A percentile compares a stretch with the other conserved stretches of the same genome.
Conservation (phyloP, 1,140 invertebrate genomes). For the Druon quercuslanigerum region DNA sequence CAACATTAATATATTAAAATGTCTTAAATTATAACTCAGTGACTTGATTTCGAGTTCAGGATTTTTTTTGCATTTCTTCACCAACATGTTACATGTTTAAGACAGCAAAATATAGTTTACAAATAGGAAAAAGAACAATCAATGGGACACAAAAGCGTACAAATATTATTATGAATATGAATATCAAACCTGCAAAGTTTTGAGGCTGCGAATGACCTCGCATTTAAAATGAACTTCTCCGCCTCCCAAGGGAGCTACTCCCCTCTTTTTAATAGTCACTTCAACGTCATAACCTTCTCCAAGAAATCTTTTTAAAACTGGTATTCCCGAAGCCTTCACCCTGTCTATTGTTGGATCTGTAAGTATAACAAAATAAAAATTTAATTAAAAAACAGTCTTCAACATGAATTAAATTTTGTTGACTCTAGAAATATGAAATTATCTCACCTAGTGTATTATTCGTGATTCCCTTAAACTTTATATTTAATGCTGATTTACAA, state of each 20-base stretch:
- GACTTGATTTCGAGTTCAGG: conserved; percentile 1
- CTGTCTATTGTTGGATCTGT: conserved; percentile 89
- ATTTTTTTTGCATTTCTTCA: too few species aligned
- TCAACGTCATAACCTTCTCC: conserved; percentile 91
- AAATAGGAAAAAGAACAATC: too few species aligned
- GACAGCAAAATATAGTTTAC: too few species aligned
- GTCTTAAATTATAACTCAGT: conserved; percentile 73
- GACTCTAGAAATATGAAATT: neutral
- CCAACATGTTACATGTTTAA: too few species aligned
- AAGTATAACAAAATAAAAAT: conserved; percentile 45
- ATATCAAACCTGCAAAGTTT: conserved; percentile 78
- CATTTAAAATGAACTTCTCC: conserved; percentile 93
- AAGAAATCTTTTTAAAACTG: conserved; percentile 89
- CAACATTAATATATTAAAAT: conserved; percentile 63
- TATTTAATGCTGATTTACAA: conserved; percentile 91
- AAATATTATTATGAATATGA: conserved; percentile 23
- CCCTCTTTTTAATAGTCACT: conserved; percentile 90
- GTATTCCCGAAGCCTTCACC: conserved; percentile 86
- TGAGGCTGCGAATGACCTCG: conserved; percentile 83
- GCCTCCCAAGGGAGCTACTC: conserved; percentile 89
- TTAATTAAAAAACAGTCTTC: conserved; percentile 26
- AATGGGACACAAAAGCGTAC: too few species aligned
- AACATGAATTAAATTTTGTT: conserved; percentile 30
- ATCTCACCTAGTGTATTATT: conserved; percentile 82
- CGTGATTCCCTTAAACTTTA: conserved; percentile 91